phyloP scores from a whole-genome alignment of 2,797 vertebrate genomes.

The Kryptolebias ocellatus region DNA sequence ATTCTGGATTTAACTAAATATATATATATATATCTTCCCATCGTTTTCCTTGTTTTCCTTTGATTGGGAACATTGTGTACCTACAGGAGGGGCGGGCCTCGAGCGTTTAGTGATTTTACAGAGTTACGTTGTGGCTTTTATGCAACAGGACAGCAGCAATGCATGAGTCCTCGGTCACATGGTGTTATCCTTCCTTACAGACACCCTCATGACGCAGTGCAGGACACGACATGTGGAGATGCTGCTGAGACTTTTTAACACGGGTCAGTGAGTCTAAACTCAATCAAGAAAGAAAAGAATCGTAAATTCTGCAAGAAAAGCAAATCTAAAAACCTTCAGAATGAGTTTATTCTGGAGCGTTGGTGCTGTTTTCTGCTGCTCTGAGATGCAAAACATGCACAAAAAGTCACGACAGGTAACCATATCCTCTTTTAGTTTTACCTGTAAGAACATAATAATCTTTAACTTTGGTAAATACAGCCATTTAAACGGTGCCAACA shows the following conservation, averaged over 20 bases:
- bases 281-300: background rate
- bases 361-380: no score
- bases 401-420: no score
- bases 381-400: no score
- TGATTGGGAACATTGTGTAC: background rate
- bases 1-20: background rate
- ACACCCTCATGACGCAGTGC: background rate
- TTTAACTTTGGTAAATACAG: no score
- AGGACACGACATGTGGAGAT: background rate
- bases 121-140: background rate
- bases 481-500: no score
- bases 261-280: background rate
- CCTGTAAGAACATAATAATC: no score
- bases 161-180: conserved; percentile 27
- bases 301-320: no score
- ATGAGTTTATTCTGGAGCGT: no score
- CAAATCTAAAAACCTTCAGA: no score
- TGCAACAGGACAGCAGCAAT: background rate
- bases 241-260: background rate
- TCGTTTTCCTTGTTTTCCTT: background rate
- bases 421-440: no score
- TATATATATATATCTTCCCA: background rate
- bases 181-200: background rate
- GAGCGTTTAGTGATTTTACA: background rate
- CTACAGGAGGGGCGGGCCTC: background rate